phyloP scores from a whole-genome alignment of 2,113 vertebrate genomes.

The Rana temporaria region DNA sequence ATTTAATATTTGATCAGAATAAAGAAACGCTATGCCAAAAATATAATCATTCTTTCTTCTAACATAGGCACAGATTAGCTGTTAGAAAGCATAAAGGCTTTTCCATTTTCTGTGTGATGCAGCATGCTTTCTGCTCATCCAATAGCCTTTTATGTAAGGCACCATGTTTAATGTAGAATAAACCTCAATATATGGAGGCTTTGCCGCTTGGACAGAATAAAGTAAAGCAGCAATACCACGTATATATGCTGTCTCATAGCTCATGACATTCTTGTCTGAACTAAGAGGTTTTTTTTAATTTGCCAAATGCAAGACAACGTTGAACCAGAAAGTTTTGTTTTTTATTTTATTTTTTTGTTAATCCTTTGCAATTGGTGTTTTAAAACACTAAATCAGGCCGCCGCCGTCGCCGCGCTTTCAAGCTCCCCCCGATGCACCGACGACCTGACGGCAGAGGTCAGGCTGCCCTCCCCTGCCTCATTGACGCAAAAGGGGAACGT shows the following conservation, averaged over 20 bases:
- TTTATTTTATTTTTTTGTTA: constrained; percentile 29
- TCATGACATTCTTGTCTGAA: constrained; percentile 45
- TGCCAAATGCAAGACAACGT: constrained; percentile 24
- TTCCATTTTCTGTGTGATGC: constrained; percentile 29
- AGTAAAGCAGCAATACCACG: constrained; percentile 57
- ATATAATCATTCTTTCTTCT: too few species aligned
- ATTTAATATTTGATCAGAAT: too few species aligned
- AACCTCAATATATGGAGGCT: background rate
- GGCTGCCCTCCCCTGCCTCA: constrained; percentile 53
- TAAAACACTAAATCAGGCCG: constrained; percentile 56
- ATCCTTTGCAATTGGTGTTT: constrained; percentile 55
- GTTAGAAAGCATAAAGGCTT: background rate
- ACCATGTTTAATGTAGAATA: constrained; percentile 7
- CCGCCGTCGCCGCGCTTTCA: constrained; percentile 31
- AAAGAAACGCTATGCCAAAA: too few species aligned
- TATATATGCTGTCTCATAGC: constrained; percentile 39
- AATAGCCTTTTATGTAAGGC: constrained; percentile 1
- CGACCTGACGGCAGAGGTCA: constrained; percentile 52
- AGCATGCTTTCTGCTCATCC: constrained; percentile 31
- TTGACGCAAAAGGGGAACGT: constrained; percentile 48
- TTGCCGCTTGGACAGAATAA: constrained; percentile 27
- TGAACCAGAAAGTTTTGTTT: constrained; percentile 16
- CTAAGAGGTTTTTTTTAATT: constrained; percentile 5
- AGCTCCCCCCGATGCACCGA: constrained; percentile 52
- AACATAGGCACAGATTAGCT: too few species aligned